A percentile compares a stretch with the other conserved stretches of the same genome.
Evolutionary conservation across 1,140 invertebrate genomes (phyloP).

Genomic region (Bombus waltoni): DNA sequence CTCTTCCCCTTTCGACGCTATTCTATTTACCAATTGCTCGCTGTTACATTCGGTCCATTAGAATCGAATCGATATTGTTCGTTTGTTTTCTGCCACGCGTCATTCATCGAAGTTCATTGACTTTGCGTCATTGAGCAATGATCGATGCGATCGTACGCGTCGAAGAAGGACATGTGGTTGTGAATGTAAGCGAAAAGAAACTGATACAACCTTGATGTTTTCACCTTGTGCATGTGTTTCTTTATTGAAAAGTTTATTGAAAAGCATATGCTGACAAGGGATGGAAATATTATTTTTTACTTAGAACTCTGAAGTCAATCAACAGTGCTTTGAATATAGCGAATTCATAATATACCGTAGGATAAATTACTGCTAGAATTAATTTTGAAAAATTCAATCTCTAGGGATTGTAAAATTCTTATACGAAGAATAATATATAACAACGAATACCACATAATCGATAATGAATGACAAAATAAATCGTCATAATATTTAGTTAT

Average conservation of each 20-base stretch:
- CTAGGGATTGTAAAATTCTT: background rate
- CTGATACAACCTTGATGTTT: background rate
- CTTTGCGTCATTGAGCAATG: background rate
- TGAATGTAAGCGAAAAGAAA: background rate
- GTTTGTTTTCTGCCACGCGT: conserved; percentile 8
- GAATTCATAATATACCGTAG: background rate
- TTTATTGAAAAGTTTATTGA: background rate
- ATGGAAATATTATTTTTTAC: background rate
- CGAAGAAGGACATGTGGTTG: background rate
- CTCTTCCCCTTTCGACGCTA: background rate
- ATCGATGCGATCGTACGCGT: background rate
- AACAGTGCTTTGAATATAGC: too few species aligned
- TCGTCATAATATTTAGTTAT: background rate
- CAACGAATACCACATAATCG: too few species aligned
- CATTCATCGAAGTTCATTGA: conserved; percentile 16
- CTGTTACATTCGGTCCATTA: background rate
- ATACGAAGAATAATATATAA: too few species aligned
- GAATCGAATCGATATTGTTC: conserved; percentile 27
- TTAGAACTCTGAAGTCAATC: background rate
- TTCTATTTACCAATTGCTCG: background rate
- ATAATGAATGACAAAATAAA: background rate
- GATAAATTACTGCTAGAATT: background rate
- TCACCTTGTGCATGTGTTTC: background rate
- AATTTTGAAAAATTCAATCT: background rate
- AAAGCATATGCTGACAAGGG: background rate